Evolutionary conservation across 2,888 invertebrate genomes (phyloP).

Genomic region (Calameuta pallipes): DNA sequence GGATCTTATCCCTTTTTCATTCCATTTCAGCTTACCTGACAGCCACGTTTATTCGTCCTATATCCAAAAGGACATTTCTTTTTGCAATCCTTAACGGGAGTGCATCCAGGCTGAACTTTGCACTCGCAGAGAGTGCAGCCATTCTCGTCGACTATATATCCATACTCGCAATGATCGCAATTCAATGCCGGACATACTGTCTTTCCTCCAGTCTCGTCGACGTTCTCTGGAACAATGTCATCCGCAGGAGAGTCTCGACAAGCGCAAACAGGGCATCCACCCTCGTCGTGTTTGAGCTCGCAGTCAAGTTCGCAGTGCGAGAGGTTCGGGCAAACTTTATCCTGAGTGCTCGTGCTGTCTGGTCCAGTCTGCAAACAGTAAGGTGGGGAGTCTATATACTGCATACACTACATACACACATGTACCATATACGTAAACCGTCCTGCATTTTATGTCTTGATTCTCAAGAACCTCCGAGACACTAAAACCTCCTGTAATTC

Average conservation of each 20-base stretch:
- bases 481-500: background rate
- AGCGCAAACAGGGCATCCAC: constrained; percentile 50
- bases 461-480: background rate
- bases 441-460: background rate
- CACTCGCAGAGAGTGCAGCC: constrained; percentile 58
- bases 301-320: constrained; percentile 46
- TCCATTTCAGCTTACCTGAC: constrained; percentile 43
- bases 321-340: constrained; percentile 43
- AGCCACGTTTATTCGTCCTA: constrained; percentile 54
- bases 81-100: constrained; percentile 46
- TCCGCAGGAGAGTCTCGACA: constrained; percentile 38
- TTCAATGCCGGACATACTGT: constrained; percentile 50
- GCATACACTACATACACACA: background rate
- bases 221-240: constrained; percentile 25
- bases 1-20: background rate
- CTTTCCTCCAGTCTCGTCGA: constrained; percentile 28
- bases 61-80: constrained; percentile 56
- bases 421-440: background rate
- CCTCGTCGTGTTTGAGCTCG: constrained; percentile 44
- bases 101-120: constrained; percentile 46
- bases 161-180: constrained; percentile 56
- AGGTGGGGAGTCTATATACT: background rate
- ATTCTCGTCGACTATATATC: constrained; percentile 54
- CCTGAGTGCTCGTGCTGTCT: constrained; percentile 9
- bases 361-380: background rate